Percentiles rank a stretch among this genome's conserved stretches.
Evolutionary conservation across 2,113 vertebrate genomes (phyloP).

Genomic region (Alexandromys fortis): DNA sequence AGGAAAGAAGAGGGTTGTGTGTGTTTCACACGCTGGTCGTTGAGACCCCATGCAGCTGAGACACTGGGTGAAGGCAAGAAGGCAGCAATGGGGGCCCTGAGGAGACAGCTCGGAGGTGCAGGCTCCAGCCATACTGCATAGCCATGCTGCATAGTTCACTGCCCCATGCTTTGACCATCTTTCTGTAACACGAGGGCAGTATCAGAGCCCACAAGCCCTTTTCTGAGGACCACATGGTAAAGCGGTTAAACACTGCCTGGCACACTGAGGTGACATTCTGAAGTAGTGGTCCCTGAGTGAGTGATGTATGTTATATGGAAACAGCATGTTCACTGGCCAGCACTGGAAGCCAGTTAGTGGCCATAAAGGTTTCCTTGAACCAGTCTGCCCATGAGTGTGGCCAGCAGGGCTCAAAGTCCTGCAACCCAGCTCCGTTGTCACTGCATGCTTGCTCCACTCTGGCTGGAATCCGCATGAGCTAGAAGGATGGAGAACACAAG

Average conservation of each 20-base stretch:
- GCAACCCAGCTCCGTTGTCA: not conserved
- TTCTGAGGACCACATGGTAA: not conserved
- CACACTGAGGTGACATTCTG: not conserved
- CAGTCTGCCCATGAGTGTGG: not conserved
- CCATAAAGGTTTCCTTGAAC: not conserved
- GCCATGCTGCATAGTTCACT: not conserved
- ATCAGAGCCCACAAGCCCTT: not conserved
- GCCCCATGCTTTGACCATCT: constrained; percentile 15
- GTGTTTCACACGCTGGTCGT: rapidly evolving
- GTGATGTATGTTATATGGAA: not conserved
- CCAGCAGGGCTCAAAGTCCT: not conserved
- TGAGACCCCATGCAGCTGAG: not conserved
- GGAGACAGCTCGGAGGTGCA: not conserved
- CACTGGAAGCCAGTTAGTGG: not conserved
- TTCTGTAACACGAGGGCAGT: not conserved
- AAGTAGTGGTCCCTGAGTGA: not conserved
- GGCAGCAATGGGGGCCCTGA: rapidly evolving
- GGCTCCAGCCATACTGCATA: not conserved
- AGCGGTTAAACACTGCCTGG: not conserved
- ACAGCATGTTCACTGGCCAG: rapidly evolving
- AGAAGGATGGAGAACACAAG: not conserved
- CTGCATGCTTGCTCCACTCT: no score
- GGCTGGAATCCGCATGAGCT: not conserved
- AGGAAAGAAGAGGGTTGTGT: not conserved
- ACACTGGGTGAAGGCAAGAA: no score